phyloP scores from a whole-genome alignment of 2,888 invertebrate species.

The Chironomus tentans region DNA sequence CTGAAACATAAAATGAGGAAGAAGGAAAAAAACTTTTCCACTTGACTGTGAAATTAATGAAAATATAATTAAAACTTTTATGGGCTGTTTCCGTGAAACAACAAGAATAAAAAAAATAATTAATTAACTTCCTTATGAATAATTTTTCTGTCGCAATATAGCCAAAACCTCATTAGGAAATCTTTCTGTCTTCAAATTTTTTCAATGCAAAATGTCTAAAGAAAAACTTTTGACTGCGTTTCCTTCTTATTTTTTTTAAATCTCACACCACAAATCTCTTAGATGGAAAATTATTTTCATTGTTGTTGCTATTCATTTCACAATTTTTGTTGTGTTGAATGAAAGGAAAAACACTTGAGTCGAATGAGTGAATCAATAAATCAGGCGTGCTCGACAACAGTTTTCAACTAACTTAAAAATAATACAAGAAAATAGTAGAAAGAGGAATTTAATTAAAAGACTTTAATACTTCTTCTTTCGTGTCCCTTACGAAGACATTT shows the following conservation, averaged over 20 bases:
- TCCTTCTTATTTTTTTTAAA: not conserved
- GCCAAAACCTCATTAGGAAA: no score
- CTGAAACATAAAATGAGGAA: not conserved
- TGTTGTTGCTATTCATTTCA: not conserved
- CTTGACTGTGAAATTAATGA: conserved; percentile 13
- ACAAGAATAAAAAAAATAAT: not conserved
- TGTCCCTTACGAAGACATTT: not conserved
- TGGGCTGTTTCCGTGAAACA: not conserved
- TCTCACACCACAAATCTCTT: not conserved
- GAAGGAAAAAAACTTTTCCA: conserved; percentile 1
- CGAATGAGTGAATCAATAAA: not conserved
- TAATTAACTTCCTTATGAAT: conserved; percentile 8
- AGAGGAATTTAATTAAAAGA: not conserved
- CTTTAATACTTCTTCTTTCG: not conserved
- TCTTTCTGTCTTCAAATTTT: no score
- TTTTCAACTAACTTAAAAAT: not conserved
- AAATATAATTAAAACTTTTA: conserved; percentile 16
- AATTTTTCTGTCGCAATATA: not conserved
- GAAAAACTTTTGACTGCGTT: no score
- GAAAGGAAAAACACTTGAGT: not conserved
- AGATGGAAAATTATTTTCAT: not conserved
- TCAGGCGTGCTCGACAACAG: not conserved
- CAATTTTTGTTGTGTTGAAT: not conserved
- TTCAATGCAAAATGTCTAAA: no score
- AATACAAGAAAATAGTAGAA: not conserved